Percentiles rank a stretch among this genome's conserved stretches.
phyloP scores from a whole-genome alignment of 2,888 invertebrate genomes.

The Hemistola chrysoprasaria region DNA sequence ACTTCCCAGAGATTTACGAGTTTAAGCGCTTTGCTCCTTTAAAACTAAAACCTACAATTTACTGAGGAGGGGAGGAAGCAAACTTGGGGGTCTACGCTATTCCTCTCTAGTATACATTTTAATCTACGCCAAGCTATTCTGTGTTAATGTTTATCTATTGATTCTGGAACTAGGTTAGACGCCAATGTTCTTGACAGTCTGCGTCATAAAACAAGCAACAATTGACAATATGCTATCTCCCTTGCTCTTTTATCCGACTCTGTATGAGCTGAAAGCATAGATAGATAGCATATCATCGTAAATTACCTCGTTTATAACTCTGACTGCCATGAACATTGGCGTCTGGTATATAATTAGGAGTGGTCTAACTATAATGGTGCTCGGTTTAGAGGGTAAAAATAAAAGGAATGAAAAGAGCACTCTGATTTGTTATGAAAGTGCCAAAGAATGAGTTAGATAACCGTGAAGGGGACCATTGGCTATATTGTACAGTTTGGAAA shows the following conservation, averaged over 20 bases:
- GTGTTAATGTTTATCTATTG: conserved; percentile 40
- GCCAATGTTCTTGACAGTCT: no score
- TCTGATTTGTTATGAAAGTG: conserved; percentile 30
- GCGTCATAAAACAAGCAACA: no score
- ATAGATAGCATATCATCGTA: no score
- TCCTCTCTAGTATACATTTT: conserved; percentile 52
- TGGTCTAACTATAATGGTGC: conserved; percentile 50
- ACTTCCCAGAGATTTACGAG: conserved; percentile 57
- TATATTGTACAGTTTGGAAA: conserved; percentile 65
- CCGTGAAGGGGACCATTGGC: conserved; percentile 30
- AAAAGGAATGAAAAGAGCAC: conserved; percentile 49
- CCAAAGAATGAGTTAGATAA: conserved; percentile 34
- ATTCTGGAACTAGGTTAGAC: conserved; percentile 43
- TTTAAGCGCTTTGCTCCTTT: conserved; percentile 53
- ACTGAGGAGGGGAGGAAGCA: conserved; percentile 54
- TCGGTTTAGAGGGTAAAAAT: conserved; percentile 41
- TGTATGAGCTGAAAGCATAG: no score
- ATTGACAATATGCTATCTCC: no score
- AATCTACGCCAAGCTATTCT: conserved; percentile 72
- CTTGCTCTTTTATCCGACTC: no score
- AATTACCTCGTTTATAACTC: no score
- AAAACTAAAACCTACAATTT: conserved; percentile 58
- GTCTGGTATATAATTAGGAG: no score
- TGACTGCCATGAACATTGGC: no score
- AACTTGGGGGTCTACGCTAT: conserved; percentile 62